Conservation (phyloP, 2,797 vertebrate species). For the Gymnoscopelus microlampas region DNA sequence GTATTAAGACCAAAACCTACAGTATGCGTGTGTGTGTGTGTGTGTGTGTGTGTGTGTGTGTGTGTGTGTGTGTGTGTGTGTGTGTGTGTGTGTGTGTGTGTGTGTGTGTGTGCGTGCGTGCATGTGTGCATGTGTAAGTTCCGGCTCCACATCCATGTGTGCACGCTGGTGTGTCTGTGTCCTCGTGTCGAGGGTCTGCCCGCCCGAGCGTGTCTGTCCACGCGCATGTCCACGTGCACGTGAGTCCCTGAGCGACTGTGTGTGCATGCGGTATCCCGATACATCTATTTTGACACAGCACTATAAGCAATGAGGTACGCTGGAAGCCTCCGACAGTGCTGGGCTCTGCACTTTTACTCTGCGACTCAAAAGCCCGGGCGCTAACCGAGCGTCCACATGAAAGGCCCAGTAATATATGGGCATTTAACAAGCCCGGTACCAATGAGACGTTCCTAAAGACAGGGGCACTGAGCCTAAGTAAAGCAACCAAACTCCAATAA, state of each 20-base stretch:
- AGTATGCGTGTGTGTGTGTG: not conserved
- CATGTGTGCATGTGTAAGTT: not conserved
- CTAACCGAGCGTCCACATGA: conserved; percentile 64
- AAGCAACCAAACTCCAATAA: conserved; percentile 72
- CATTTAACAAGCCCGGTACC: conserved; percentile 71
- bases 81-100: conserved; percentile 6
- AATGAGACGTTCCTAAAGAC: conserved; percentile 65
- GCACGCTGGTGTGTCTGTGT: too few species aligned
- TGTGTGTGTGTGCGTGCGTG: conserved; percentile 7
- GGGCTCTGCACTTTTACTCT: conserved; percentile 26
- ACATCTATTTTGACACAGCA: conserved; percentile 18
- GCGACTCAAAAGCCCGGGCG: conserved; percentile 27
- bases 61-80: not conserved
- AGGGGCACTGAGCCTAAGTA: conserved; percentile 69
- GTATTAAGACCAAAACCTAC: conserved; percentile 23
- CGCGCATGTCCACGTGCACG: too few species aligned
- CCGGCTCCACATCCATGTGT: too few species aligned
- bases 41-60: conserved; percentile 4
- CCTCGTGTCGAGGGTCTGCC: too few species aligned
- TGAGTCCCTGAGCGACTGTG: not conserved
- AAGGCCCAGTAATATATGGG: conserved; percentile 61
- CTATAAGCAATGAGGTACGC: conserved; percentile 19
- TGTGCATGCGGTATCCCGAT: conserved; percentile 1
- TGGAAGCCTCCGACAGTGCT: conserved; percentile 31
- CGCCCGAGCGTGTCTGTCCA: too few species aligned